Base-by-base conservation (phyloP, 2,888 invertebrate genomes). In the Zygaena filipendulae region DNA sequence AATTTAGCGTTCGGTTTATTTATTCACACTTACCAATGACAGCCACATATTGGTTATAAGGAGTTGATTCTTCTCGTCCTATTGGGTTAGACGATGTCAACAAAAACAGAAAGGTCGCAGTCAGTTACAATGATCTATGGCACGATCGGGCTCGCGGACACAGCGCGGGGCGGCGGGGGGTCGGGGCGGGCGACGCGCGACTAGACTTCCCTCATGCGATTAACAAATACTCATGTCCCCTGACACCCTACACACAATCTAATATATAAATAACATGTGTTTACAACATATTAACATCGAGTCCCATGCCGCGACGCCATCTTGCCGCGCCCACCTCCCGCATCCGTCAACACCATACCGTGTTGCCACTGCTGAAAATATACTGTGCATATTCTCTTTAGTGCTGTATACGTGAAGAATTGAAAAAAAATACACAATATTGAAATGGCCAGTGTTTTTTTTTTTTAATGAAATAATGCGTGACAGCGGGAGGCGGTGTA, bases 31-130 rank as follows among this genome's bases (percentile, higher is more conserved):
- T 89, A 91, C 92, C 90, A 92, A 89, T 85, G 91, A 91, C 86
- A 92, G 90, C 92, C 92, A 93, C 84, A 92, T 90, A 87, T 92
- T 92, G 85, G 92, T 89, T 84, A 92, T 91, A 85, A 93, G 88
- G 85, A 92, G 90, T 88, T 92, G 92, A 86, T 92, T 92, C 88
- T 92, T 92, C 89, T 92, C 92, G 87, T 92, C 92, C 92, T 92
- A 88, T 86, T 74, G 75, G 75, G 84, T 84, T 85, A 86, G 77
- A 79, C 71, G 77, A 70, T 72, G 79, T 77, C 85, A 86, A 84
- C 85, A 86, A 86, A 84, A 84, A 84, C 84, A 84, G 84, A 81
- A 79, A 75, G 77, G 74, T 57, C 77, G 74, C 71, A 81, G 71
- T 80, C 77, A 81, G 77, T 79, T n/a, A 71, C 58, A 61, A 62